Conservation (phyloP, 2,797 vertebrate species). For the Typhlichthys subterraneus region DNA sequence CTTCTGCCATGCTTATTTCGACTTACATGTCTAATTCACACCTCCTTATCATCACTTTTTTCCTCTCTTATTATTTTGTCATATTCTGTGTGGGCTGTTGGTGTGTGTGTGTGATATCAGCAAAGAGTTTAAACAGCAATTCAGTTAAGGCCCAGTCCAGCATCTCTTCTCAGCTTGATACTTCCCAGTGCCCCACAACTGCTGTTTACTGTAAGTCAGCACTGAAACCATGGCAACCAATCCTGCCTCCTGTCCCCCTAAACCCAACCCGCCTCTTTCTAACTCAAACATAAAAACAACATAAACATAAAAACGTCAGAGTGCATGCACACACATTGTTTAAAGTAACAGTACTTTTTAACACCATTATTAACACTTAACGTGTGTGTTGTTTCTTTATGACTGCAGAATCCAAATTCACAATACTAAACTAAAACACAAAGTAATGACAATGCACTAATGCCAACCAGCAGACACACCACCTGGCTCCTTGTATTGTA, state of each 20-base stretch:
- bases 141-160: slow-evolving; percentile 75
- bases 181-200: slow-evolving; percentile 66
- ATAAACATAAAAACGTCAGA: slow-evolving; percentile 2
- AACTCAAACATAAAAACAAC: slow-evolving; percentile 26
- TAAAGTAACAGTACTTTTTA: not conserved
- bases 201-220: slow-evolving; percentile 79
- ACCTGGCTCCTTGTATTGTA: not conserved
- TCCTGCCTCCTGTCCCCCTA: slow-evolving; percentile 16
- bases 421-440: too few species aligned
- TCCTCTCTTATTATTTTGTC: slow-evolving; percentile 28
- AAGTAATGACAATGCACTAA: not conserved
- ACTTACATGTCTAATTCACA: slow-evolving; percentile 4
- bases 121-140: slow-evolving; percentile 76
- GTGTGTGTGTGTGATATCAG: slow-evolving; percentile 53
- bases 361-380: slow-evolving; percentile 7
- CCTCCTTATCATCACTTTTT: slow-evolving; percentile 28
- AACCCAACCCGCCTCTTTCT: not conserved
- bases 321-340: not conserved
- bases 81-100: not conserved
- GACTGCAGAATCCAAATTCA: too few species aligned
- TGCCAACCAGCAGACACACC: slow-evolving; percentile 4
- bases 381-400: slow-evolving; percentile 5
- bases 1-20: slow-evolving; percentile 2
- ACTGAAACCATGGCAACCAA: slow-evolving; percentile 37
- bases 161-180: slow-evolving; percentile 69